Percentiles rank a stretch among this genome's conserved stretches.
Evolutionary conservation across 2,888 invertebrate species (phyloP).

Genomic region (Drosophila meridiana): DNA sequence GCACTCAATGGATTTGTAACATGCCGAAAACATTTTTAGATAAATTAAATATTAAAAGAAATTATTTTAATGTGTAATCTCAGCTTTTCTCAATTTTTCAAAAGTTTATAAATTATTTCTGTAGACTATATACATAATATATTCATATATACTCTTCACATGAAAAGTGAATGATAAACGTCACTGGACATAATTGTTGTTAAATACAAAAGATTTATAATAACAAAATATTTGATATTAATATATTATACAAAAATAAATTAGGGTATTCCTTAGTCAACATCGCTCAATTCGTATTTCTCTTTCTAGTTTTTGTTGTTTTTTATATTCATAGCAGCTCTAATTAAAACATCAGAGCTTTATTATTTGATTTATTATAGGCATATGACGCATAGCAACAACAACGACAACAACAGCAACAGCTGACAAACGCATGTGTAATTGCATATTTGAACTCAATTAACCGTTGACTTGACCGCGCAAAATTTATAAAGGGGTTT

Average conservation of each 20-base stretch:
- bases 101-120: too few species aligned
- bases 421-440: conserved; percentile 55
- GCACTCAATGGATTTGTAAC: neutral
- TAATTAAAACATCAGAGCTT: conserved; percentile 71
- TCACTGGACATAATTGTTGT: too few species aligned
- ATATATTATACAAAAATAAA: neutral
- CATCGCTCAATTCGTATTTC: neutral
- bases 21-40: too few species aligned
- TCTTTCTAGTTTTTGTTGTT: conserved; percentile 2
- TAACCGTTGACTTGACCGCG: conserved; percentile 59
- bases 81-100: too few species aligned
- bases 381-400: conserved; percentile 32
- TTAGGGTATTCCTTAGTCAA: neutral
- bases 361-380: conserved; percentile 70
- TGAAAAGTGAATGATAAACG: too few species aligned
- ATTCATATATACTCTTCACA: too few species aligned
- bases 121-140: too few species aligned
- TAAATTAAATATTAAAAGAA: too few species aligned
- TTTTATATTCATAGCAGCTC: conserved; percentile 42
- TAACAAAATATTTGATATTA: neutral
- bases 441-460: conserved; percentile 77
- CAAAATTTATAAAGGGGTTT: conserved; percentile 32
- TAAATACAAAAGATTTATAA: neutral
- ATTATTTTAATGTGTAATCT: too few species aligned
- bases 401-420: conserved; percentile 25